Evolutionary conservation across 2,797 vertebrate genomes (phyloP).

Genomic region (Nyctibius grandis): DNA sequence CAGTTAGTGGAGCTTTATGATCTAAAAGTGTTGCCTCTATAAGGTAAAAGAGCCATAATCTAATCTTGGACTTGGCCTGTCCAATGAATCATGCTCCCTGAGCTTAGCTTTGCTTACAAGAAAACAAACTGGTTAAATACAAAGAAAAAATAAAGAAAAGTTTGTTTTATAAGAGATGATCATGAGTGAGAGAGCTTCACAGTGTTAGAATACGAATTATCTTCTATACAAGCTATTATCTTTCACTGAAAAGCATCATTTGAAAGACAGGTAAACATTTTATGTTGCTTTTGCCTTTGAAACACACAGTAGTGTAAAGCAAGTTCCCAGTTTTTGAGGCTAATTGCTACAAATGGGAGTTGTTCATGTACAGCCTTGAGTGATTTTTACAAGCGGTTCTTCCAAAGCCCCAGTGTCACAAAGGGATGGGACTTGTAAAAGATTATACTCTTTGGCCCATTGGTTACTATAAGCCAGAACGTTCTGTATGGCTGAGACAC

Average conservation of each 20-base stretch:
- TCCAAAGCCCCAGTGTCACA: not conserved
- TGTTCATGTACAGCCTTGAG: not conserved
- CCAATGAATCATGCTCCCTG: not conserved
- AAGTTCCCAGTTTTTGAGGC: not conserved
- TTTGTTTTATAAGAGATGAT: not conserved
- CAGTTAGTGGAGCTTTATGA: not conserved
- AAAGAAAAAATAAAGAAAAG: not conserved
- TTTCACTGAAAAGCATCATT: not conserved
- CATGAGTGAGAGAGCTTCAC: not conserved
- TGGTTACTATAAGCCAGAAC: not conserved
- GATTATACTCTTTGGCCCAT: not conserved
- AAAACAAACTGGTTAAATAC: not conserved
- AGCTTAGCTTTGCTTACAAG: not conserved
- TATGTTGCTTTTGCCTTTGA: not conserved
- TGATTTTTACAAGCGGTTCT: not conserved
- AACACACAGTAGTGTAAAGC: not conserved
- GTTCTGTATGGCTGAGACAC: not conserved
- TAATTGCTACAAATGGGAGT: not conserved
- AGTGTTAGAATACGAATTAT: not conserved
- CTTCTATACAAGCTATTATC: not conserved
- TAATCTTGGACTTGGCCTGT: not conserved
- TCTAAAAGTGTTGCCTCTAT: not conserved
- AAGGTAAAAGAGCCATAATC: not conserved
- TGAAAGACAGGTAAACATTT: not conserved
- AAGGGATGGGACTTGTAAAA: not conserved